Evolutionary conservation across 2,888 invertebrate genomes (phyloP), one percentile per base, ranked within the genome.

Genomic region (Sipha maydis): DNA sequence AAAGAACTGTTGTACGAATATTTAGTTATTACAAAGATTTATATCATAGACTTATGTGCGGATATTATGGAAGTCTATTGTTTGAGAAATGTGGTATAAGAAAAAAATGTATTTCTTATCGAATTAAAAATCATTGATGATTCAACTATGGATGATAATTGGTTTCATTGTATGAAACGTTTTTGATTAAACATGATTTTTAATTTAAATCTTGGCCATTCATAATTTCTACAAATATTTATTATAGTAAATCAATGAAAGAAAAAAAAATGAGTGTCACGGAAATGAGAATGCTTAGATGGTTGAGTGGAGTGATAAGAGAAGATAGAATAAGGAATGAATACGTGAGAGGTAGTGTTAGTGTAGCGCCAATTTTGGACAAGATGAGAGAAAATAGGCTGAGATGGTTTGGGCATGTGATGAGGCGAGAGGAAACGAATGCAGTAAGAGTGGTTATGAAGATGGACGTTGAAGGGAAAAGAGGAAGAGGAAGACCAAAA

Each of bases 81-180:
- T 83, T 69, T 28, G 17, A 19, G 7, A 25, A 71, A 31, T 83
- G n/a, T 54, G 41, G 28, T 14, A 7, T 25, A 2, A 48, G 67
- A 48, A 83, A 83, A 54, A 61, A 9, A 56, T n/a, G 69, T 69
- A 11, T n/a, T 25, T n/a, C 14, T 28, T 21, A 21, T 41, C 19
- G 69, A 54, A 71, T 14, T 0, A 21, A 71, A 54, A 48, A 54
- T 73, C 17, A 3, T 54, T 48, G 71, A 17, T 17, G 83, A 83
- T 41, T 82, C 41, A 21, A 31, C 48, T n/a, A 61, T 61, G 25
- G 69, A 69, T 69, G 31, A 83, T 73, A 83, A 80, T 73, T 34
- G n/a, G 9, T 34, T 83, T 54, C 11, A 56, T 54, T 54, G 31
- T 71, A 34, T 1, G 14, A 54, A 54, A 48, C 25, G 67, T 71